phyloP scores from a whole-genome alignment of 2,888 invertebrate genomes.

The Xestia xanthographa region DNA sequence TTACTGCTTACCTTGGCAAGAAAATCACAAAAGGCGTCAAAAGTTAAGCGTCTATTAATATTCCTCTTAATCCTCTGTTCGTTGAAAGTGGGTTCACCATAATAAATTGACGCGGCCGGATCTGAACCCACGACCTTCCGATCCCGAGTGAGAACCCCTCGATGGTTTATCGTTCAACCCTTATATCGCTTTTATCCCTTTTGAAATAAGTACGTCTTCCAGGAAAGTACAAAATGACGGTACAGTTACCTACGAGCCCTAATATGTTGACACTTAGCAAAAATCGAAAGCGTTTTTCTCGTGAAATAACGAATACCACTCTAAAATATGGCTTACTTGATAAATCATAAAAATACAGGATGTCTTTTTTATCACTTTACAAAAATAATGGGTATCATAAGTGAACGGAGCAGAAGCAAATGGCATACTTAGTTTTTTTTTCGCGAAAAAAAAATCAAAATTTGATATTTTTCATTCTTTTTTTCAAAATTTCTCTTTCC shows the following conservation, averaged over 20 bases:
- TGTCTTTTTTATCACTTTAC: too few species aligned
- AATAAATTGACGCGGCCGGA: constrained; percentile 47
- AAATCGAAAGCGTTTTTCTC: not conserved
- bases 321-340: not conserved
- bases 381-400: too few species aligned
- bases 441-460: too few species aligned
- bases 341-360: not conserved
- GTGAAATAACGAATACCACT: not conserved
- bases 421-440: too few species aligned
- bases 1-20: not conserved
- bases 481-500: too few species aligned
- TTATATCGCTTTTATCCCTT: constrained; percentile 39
- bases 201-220: constrained; percentile 40
- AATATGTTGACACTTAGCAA: not conserved
- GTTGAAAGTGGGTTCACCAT: constrained; percentile 35
- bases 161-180: constrained; percentile 38
- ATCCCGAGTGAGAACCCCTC: constrained; percentile 28
- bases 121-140: constrained; percentile 42
- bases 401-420: too few species aligned
- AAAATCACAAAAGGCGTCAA: not conserved
- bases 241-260: not conserved
- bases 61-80: constrained; percentile 9
- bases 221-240: constrained; percentile 12
- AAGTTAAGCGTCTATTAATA: constrained; percentile 24
- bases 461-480: too few species aligned